Evolutionary conservation across 2,113 vertebrate species (phyloP).

Genomic region (Rissa tridactyla): DNA sequence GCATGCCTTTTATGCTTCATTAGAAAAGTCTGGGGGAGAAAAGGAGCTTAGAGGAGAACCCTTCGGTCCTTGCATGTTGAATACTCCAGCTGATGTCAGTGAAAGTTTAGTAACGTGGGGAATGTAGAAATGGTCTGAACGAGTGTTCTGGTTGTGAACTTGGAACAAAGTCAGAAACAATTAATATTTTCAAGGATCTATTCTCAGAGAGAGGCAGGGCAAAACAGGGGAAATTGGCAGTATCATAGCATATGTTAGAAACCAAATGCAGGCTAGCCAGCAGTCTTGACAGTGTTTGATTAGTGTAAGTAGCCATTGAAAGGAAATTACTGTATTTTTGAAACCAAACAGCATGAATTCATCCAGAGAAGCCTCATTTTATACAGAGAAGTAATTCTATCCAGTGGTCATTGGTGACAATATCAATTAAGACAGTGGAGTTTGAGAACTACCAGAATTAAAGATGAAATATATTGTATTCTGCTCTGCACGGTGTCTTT

Average conservation of each 20-base stretch:
- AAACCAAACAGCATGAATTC: constrained; percentile 17
- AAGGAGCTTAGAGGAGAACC: neutral
- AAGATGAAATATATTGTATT: constrained; percentile 40
- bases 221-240: neutral
- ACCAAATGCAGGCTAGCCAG: neutral
- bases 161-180: neutral
- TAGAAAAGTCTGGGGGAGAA: neutral
- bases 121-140: neutral
- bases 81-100: neutral
- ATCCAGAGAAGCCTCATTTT: constrained; percentile 17
- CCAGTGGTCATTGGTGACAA: neutral
- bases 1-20: neutral
- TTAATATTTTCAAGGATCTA: neutral
- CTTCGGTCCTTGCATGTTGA: neutral
- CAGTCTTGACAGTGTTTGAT: constrained; percentile 23
- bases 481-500: constrained; percentile 49
- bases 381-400: constrained; percentile 35
- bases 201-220: neutral
- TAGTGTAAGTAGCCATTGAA: constrained; percentile 27
- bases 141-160: neutral
- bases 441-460: constrained; percentile 13
- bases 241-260: neutral
- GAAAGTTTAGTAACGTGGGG: neutral
- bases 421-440: neutral
- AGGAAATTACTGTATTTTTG: constrained; percentile 40